Evolutionary conservation across 53 echinoderm and acorn worm species (phyloP).

Genomic region (Echinometra lucunter): DNA sequence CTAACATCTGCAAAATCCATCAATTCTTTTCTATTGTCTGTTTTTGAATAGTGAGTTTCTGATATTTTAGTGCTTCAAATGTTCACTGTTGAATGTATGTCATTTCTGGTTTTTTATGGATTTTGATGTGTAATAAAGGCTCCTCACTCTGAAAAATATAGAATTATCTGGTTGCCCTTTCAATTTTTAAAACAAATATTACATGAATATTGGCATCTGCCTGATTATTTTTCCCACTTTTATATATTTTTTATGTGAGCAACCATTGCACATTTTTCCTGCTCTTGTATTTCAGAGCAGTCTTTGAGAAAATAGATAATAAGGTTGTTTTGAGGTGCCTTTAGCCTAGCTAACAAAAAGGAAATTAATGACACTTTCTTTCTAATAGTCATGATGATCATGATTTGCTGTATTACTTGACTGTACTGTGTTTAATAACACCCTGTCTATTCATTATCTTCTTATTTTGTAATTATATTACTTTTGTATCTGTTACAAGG

Average conservation of each 20-base stretch:
- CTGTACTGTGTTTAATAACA: not conserved
- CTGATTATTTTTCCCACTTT: no score
- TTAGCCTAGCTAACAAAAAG: not conserved
- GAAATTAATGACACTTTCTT: not conserved
- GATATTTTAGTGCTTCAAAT: not conserved
- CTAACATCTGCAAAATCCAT: not conserved
- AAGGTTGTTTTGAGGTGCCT: not conserved
- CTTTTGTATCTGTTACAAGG: not conserved
- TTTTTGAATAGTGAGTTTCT: no score
- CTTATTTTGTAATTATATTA: no score
- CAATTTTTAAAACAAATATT: no score
- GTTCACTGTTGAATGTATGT: not conserved
- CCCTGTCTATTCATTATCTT: not conserved
- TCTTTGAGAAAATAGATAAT: not conserved
- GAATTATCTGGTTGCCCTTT: no score
- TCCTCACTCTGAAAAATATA: not conserved
- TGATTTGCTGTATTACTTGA: not conserved
- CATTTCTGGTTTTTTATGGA: not conserved
- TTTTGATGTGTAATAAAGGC: not conserved
- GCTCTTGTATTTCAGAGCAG: not conserved
- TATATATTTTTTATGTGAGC: not conserved
- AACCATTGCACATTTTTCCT: not conserved
- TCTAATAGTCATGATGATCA: not conserved
- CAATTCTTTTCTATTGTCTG: not conserved
- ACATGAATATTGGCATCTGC: no score